These are phyloP conservation scores for Phyllostomus discolor DNA, from an alignment of 2,113 vertebrate species.

Conservation along the genomic window DNA sequence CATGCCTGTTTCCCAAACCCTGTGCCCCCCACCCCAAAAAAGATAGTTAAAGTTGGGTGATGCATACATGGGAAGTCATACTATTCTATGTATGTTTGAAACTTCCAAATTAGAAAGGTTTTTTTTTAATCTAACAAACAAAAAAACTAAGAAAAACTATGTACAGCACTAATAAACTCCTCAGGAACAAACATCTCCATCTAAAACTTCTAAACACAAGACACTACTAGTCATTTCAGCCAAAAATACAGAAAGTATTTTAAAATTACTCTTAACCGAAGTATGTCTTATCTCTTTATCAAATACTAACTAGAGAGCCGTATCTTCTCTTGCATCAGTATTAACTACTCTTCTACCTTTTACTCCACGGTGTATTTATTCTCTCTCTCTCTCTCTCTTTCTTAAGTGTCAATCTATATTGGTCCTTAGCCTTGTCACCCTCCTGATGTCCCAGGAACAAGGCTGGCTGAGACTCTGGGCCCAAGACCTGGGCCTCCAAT, in stretches of 20 bases:
- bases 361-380: not conserved
- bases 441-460: not conserved
- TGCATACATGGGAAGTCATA: not conserved
- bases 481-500: slow-evolving; percentile 68
- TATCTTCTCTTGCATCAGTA: not conserved
- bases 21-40: not conserved
- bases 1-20: not conserved
- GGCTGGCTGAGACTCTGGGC: not conserved
- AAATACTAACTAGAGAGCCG: not conserved
- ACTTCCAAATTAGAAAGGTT: not conserved
- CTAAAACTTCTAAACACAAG: not conserved
- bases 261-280: not conserved
- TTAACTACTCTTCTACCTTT: not conserved
- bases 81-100: not conserved
- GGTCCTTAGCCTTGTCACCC: not conserved
- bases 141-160: not conserved
- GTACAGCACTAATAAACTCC: not conserved
- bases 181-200: not conserved
- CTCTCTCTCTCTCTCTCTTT: too few species aligned
- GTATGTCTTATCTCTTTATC: not conserved
- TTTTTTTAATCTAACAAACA: not conserved
- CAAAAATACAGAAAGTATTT: not conserved
- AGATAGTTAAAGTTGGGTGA: not conserved
- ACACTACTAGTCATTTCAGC: not conserved
- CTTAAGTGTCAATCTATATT: slow-evolving; percentile 60